A percentile compares a stretch with the other conserved stretches of the same genome.
Conservation (phyloP, 2,113 vertebrate species). For the Limnothrissa miodon region DNA sequence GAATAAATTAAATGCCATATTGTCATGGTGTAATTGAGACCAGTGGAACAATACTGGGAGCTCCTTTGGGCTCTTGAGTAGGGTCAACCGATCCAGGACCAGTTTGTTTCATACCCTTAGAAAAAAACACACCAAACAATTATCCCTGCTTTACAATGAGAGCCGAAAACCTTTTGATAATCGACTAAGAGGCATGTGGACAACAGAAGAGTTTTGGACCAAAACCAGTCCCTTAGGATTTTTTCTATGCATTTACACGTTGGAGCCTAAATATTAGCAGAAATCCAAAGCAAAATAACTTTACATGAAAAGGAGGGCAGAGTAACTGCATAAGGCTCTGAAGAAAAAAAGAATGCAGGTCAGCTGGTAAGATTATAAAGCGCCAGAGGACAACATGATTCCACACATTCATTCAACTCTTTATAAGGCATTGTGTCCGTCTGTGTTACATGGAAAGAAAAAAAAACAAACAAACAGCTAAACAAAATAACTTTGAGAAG, state of each 20-base stretch:
- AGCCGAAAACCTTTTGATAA: background rate
- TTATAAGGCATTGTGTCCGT: constrained; percentile 27
- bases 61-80: background rate
- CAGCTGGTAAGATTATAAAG: background rate
- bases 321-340: constrained; percentile 39
- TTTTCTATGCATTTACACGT: background rate
- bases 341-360: constrained; percentile 10
- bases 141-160: constrained; percentile 27
- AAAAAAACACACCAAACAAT: constrained; percentile 21
- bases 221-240: constrained; percentile 25
- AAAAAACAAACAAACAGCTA: background rate
- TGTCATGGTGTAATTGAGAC: background rate
- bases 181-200: constrained; percentile 2
- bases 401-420: constrained; percentile 22
- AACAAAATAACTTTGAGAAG: background rate
- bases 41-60: background rate
- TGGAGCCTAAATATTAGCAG: constrained; percentile 12
- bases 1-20: constrained; percentile 35
- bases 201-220: background rate
- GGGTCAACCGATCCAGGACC: background rate
- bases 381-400: background rate
- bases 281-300: too few relatives aligned
- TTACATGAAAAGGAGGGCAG: constrained; percentile 10
- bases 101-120: background rate
- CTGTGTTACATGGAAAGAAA: background rate